Conservation (phyloP, 2,797 vertebrate species). For the Darevskia mixta region DNA sequence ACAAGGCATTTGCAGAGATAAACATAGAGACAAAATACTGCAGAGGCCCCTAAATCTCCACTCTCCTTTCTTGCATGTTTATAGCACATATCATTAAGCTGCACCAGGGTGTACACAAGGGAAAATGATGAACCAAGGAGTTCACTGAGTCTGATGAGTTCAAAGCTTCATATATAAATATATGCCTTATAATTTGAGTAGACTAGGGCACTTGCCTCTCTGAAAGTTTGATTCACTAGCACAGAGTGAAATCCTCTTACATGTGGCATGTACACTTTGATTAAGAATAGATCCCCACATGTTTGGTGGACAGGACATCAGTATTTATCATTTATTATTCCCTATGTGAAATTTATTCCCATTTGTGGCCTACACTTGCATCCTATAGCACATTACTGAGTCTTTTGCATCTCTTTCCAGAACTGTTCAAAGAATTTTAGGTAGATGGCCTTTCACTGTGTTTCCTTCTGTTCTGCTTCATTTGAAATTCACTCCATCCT, state of each 20-base stretch:
- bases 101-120: neutral
- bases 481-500: neutral
- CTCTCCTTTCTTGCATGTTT: conserved; percentile 23
- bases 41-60: neutral
- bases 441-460: neutral
- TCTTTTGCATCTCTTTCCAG: conserved; percentile 17
- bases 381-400: neutral
- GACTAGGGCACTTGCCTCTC: neutral
- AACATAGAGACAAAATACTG: conserved; percentile 26
- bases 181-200: conserved; percentile 9
- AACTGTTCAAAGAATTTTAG: conserved; percentile 8
- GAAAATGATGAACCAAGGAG: neutral
- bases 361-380: neutral
- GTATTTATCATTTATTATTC: conserved; percentile 19
- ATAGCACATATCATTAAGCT: conserved; percentile 11
- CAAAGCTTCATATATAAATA: neutral
- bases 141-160: neutral
- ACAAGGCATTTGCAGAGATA: neutral
- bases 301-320: neutral
- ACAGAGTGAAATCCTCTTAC: neutral
- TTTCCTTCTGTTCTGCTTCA: neutral
- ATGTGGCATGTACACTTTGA: conserved; percentile 18
- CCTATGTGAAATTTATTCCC: conserved; percentile 29
- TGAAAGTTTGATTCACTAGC: neutral
- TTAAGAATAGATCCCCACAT: conserved; percentile 14